Base-by-base conservation (phyloP, 2,888 invertebrate species). In the Carterocephalus palaemon region DNA sequence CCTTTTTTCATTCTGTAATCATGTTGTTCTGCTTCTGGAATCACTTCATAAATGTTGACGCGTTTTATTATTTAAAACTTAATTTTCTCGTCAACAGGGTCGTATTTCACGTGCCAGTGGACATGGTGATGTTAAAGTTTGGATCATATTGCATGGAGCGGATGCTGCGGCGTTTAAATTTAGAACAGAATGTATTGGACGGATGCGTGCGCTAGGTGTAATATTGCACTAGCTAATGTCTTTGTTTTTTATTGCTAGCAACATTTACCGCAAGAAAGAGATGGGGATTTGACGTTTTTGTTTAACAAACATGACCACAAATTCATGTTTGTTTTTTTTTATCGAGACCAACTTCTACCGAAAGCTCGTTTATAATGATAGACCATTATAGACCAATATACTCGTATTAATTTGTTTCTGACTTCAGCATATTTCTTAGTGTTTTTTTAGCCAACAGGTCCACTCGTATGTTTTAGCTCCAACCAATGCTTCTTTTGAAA, bases 131-230 rank as follows among this genome's bases (percentile, higher is more conserved):
- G 62, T 63, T 69, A 61, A 64, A 60, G 59, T 60, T 53, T 58
- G 60, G 57, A 57, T 63, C 61, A 59, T 59, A 64, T 67, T 63
- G 62, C 58, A 51, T 49, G 41, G 58, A 58, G 53, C 70, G 74
- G 71, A 75, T 67, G 67, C 64, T 62, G 68, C 49, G 65, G 64
- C 47, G 49, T 54, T 53, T 75, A 75, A 63, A 70, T 70, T 72
- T 75, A 70, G 71, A 64, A 48, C 52, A 61, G 59, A 60, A 62
- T 59, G 66, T 55, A 58, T 55, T 56, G 63, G 63, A 60, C 74
- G 76, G 75, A 75, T 72, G 70, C 52, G 53, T 56, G 57, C 52
- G 57, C 57, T 69, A 71, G 72, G 71, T 70, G 70, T 67, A 69
- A 70, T 65, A 70, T 70, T 69, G 73, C 74, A 62, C 47, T 50